Base-by-base conservation (phyloP, 2,888 invertebrate genomes). In the Melanotus villosus region DNA sequence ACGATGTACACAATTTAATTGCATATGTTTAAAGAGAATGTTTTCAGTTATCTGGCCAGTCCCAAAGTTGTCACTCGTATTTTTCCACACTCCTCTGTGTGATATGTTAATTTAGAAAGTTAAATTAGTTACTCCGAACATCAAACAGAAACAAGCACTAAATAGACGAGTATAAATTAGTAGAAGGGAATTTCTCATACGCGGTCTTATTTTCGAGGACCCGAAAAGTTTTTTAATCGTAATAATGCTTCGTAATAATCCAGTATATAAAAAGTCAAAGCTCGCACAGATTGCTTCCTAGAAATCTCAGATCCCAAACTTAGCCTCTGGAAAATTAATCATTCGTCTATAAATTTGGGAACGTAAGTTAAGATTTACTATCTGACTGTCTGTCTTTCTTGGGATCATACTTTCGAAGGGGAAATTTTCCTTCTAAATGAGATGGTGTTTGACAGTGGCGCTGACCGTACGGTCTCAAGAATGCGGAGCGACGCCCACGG, bases 401-500 rank as follows among this genome's bases (percentile, higher is more conserved):
- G 2, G 41, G 14, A 43, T 59, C 30, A 59, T n/a, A 59, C 16
- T 43, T 47, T 45, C 56, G 58, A 60, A 62, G 41, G 52, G 54
- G 34, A 38, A 52, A 62, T 26, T 32, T 50, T 62, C 36, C 34
- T 56, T 57, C 36, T 38, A 63, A 57, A 68, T 64, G 58, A 59
- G 64, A 64, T 54, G 45, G 41, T 34, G 58, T 69, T 64, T 69
- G 60, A 64, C 65, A 65, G 65, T 65, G 69, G 69, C 65, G 58
- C 69, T 69, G 50, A 12, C 32, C 41, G 41, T 64, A 58, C 16
- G 50, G 45, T 45, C 54, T 65, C 36, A 72, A 70, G 72, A 72
- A 72, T 72, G 72, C 69, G 57, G 69, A 72, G 65, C 34, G 66
- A 66, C 72, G 69, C 72, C 72, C 69, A 72, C 72, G 72, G 72